Conservation (phyloP, 2,797 vertebrate genomes). For the Lutjanus campechanus region DNA sequence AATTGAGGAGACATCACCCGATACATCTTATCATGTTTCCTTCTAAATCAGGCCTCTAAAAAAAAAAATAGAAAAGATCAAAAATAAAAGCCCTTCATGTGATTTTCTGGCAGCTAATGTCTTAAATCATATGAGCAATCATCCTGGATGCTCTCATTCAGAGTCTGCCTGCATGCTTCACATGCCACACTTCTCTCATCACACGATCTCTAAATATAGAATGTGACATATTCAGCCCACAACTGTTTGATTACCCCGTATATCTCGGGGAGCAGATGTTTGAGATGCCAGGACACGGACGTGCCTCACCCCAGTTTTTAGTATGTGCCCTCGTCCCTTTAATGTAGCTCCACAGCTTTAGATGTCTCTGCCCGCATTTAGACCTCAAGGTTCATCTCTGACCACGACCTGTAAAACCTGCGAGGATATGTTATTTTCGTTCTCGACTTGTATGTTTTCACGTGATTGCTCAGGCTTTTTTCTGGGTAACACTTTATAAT, state of each 20-base stretch:
- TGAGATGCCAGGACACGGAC: slow-evolving; percentile 64
- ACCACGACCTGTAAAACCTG: slow-evolving; percentile 14
- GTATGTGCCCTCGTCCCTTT: slow-evolving; percentile 34
- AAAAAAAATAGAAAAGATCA: not conserved
- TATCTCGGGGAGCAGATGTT: slow-evolving; percentile 70
- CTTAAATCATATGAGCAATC: slow-evolving; percentile 31
- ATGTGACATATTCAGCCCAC: slow-evolving; percentile 71
- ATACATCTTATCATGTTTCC: not conserved
- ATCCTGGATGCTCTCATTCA: slow-evolving; percentile 26
- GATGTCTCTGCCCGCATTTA: slow-evolving; percentile 1
- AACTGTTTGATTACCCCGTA: slow-evolving; percentile 66
- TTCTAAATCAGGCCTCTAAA: not conserved
- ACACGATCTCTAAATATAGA: slow-evolving; percentile 74
- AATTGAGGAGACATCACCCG: not conserved
- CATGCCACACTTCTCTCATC: slow-evolving; percentile 57
- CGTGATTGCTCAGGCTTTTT: too few species aligned
- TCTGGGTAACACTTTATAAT: too few species aligned
- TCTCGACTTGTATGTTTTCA: not conserved
- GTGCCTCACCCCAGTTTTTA: slow-evolving; percentile 39
- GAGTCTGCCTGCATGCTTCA: slow-evolving; percentile 25
- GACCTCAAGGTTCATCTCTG: slow-evolving; percentile 7
- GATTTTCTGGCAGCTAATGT: slow-evolving; percentile 6
- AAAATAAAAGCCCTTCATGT: not conserved
- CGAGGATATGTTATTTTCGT: not conserved
- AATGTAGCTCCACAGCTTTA: slow-evolving; percentile 26